A percentile compares a stretch with the other conserved stretches of the same genome.
These are phyloP conservation scores for Hippocampus zosterae DNA, from an alignment of 2,113 vertebrate species.

Conservation along the genomic window DNA sequence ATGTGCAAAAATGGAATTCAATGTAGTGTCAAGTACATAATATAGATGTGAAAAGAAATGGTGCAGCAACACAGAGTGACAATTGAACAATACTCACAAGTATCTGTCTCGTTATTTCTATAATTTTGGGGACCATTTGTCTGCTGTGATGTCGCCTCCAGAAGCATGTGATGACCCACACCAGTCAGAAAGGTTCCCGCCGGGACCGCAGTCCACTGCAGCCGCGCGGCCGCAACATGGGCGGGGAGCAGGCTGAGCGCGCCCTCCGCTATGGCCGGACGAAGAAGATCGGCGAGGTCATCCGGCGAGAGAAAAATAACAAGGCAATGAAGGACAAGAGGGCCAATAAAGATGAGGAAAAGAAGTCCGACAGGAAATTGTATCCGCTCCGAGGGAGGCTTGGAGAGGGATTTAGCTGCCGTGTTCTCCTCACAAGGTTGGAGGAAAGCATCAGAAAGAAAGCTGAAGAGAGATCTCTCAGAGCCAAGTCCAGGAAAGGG, in stretches of 20 bases:
- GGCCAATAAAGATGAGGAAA: constrained; percentile 47
- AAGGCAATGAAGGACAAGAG: constrained; percentile 34
- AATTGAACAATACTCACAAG: neutral
- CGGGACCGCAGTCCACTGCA: constrained; percentile 53
- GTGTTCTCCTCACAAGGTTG: constrained; percentile 84
- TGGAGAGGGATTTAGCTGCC: constrained; percentile 73
- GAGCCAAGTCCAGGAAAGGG: constrained; percentile 36
- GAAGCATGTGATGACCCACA: constrained; percentile 80
- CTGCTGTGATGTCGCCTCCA: constrained; percentile 26
- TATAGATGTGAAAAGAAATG: neutral
- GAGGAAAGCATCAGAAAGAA: constrained; percentile 55
- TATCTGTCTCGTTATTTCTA: too few species aligned
- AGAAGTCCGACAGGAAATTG: constrained; percentile 82
- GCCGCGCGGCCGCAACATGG: constrained; percentile 71
- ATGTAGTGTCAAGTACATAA: neutral
- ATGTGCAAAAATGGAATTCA: neutral
- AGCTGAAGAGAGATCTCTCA: constrained; percentile 32
- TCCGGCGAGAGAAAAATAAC: constrained; percentile 35
- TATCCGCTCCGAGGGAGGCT: constrained; percentile 84
- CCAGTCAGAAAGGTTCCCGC: constrained; percentile 66
- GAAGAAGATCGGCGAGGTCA: constrained; percentile 59
- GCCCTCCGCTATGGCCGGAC: constrained; percentile 64
- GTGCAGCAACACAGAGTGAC: too few species aligned
- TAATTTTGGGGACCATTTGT: neutral
- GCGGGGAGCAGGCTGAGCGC: constrained; percentile 59